A percentile compares a stretch with the other conserved stretches of the same genome.
Conservation (phyloP, 2,113 vertebrate species). For the Caranx melampygus region DNA sequence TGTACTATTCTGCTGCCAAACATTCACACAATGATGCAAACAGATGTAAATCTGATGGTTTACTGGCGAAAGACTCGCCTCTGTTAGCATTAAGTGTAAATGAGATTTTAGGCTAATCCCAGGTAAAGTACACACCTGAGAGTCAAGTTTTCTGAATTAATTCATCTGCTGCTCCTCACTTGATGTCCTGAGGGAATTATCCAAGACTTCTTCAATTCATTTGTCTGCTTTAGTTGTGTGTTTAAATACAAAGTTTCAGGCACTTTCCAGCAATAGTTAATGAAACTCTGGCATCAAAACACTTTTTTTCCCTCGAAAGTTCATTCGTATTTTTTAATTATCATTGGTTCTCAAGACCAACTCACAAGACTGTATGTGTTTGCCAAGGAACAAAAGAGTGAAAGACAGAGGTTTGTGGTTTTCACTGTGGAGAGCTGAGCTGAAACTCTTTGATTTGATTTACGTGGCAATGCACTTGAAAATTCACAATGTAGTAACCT, state of each 20-base stretch:
- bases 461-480: conserved; percentile 5
- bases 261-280: neutral
- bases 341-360: conserved; percentile 5
- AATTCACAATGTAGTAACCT: neutral
- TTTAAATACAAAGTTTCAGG: conserved; percentile 2
- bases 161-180: conserved; percentile 5
- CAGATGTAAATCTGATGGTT: conserved; percentile 7
- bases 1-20: neutral
- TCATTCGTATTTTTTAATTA: conserved; percentile 7
- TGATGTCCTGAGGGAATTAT: conserved; percentile 1
- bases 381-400: neutral
- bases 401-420: neutral
- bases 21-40: neutral
- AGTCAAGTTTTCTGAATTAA: conserved; percentile 8
- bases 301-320: neutral
- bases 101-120: conserved; percentile 18
- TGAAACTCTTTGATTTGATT: neutral
- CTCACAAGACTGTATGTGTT: conserved; percentile 14
- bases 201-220: neutral
- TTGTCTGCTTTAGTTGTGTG: neutral
- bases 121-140: conserved; percentile 16
- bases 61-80: conserved; percentile 10
- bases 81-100: conserved; percentile 7
- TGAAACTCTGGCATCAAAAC: conserved; percentile 5
- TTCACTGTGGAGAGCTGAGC: neutral